Percentiles rank a stretch among this genome's conserved stretches.
phyloP scores from a whole-genome alignment of 2,113 vertebrate species.

The Maccullochella peelii region DNA sequence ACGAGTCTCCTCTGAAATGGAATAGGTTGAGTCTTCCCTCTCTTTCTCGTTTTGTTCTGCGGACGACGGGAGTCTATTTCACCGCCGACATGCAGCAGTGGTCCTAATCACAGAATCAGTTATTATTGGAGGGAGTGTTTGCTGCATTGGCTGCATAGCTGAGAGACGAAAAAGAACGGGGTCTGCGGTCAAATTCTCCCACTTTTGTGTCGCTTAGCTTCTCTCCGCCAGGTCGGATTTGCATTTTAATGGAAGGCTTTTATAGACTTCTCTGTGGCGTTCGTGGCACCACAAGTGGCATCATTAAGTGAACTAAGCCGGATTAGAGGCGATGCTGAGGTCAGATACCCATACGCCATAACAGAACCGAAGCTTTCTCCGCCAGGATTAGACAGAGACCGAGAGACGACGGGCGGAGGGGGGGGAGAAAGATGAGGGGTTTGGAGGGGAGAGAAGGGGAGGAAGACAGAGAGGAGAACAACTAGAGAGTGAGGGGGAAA shows the following conservation, averaged over 20 bases:
- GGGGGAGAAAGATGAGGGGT: neutral
- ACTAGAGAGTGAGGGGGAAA: constrained; percentile 11
- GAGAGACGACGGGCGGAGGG: constrained; percentile 14
- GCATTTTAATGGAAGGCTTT: constrained; percentile 99
- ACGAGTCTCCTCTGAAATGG: constrained; percentile 88
- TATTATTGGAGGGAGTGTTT: constrained; percentile 88
- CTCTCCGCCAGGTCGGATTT: constrained; percentile 95
- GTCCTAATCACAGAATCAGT: constrained; percentile 95
- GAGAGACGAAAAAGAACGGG: constrained; percentile 66
- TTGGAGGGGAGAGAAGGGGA: neutral
- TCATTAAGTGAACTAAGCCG: constrained; percentile 99
- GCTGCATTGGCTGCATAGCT: constrained; percentile 70
- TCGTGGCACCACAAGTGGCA: constrained; percentile 97
- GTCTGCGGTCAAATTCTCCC: constrained; percentile 89
- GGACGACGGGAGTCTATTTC: constrained; percentile 88
- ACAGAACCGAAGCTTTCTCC: constrained; percentile 89
- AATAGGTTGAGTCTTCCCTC: constrained; percentile 88
- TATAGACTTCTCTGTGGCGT: constrained; percentile 97
- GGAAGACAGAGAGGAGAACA: constrained; percentile 36
- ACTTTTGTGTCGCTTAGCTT: constrained; percentile 93
- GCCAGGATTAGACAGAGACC: constrained; percentile 88
- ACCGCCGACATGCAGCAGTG: constrained; percentile 86
- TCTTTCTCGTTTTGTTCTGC: constrained; percentile 72
- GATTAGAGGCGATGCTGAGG: constrained; percentile 98
- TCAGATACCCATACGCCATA: constrained; percentile 93